Evolutionary conservation across 2,888 invertebrate genomes (phyloP).

Genomic region (Herminia tarsipennalis): DNA sequence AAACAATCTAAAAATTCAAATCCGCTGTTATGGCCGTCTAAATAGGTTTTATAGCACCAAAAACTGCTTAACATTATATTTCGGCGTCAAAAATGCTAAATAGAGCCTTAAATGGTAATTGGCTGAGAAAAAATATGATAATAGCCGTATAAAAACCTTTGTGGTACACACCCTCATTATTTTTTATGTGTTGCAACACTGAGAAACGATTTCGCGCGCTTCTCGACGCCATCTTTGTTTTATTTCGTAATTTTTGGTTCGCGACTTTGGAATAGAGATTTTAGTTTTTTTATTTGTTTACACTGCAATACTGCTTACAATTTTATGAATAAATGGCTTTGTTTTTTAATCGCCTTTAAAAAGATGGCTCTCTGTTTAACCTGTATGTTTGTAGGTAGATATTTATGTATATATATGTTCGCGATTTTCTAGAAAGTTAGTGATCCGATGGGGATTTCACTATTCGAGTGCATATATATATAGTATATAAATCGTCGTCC

Average conservation of each 20-base stretch:
- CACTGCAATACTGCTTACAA: background rate
- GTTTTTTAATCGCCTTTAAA: background rate
- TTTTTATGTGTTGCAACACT: conserved; percentile 58
- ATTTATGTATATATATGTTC: too few relatives aligned
- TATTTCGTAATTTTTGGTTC: conserved; percentile 36
- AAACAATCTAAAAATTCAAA: conserved; percentile 33
- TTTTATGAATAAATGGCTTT: background rate
- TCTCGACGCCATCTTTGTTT: conserved; percentile 59
- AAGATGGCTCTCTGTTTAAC: too few relatives aligned
- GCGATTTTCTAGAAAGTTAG: too few relatives aligned
- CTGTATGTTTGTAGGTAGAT: too few relatives aligned
- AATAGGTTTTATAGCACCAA: conserved; percentile 48
- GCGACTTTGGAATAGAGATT: conserved; percentile 29
- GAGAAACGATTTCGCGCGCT: conserved; percentile 59
- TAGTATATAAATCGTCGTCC: too few relatives aligned
- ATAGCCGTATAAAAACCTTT: conserved; percentile 74
- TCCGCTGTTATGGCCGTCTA: conserved; percentile 19
- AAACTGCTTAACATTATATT: conserved; percentile 43
- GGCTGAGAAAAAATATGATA: conserved; percentile 75
- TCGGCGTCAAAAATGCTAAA: conserved; percentile 65
- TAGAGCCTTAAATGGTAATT: conserved; percentile 68
- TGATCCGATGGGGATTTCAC: too few relatives aligned
- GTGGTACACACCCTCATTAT: conserved; percentile 69
- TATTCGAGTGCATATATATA: too few relatives aligned
- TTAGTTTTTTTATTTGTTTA: conserved; percentile 1